Evolutionary conservation across 1,140 invertebrate species (phyloP), one percentile per base, ranked within the genome.

Genomic region (Battus philenor): DNA sequence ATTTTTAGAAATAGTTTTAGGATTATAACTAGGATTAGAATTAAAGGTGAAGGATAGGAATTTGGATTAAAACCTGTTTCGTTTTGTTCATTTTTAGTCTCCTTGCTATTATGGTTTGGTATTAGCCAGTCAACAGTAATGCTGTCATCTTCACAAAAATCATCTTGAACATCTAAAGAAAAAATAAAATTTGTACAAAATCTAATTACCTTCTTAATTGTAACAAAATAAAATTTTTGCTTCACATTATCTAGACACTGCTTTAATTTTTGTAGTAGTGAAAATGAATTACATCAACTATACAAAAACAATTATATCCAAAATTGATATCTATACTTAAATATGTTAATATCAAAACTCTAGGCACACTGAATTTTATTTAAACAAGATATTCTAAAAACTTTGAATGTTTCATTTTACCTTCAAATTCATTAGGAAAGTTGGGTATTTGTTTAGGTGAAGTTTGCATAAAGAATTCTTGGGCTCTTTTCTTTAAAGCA

Each of bases 401-500:
- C 29, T 39, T 22, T 27, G 15, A 20, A 30, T 15, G 6, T 13
- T 18, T 27, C 29, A 43, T 10, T 24, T 31, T 67, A 81, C 80
- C 77, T 61, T 72, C 71, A 61, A 47, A 63, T 30, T 73, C 63
- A 45, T 60, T 58, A 15, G 61, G 50, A 4, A 61, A 22, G 24
- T 55, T 62, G 43, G 27, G 56, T 16, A 65, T 48, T 9, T 53
- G 50, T 38, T 72, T 68, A 26, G 70, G 48, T 39, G 65, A 63
- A 47, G 53, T 62, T 45, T 75, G 63, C 10, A 68, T 45, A 30
- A 63, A 65, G 8, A 80, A 55, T 33, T 80, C 64, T 54, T 77
- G 67, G 8, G 71, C 59, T 27, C 73, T 77, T 54, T 78, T 82
- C 48, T 68, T 74, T 18, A 86, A 54, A 12, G 81, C 81, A 33